phyloP scores from a whole-genome alignment of 1,140 invertebrate genomes.

The Meteorus sp. region DNA sequence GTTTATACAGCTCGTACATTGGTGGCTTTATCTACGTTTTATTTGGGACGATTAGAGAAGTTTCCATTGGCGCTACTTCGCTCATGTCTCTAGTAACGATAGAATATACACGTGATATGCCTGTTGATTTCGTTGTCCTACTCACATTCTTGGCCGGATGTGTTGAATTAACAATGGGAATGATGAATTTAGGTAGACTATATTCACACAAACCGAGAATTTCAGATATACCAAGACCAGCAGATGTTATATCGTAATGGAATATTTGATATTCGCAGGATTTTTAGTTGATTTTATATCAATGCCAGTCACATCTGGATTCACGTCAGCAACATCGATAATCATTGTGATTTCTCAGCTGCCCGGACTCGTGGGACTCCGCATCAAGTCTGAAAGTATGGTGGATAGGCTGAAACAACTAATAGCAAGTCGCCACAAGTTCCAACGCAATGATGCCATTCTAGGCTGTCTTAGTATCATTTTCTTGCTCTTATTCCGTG shows the following conservation, averaged over 20 bases:
- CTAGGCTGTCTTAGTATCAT: conserved; percentile 69
- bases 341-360: conserved; percentile 90
- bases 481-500: conserved; percentile 67
- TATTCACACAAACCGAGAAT: conserved; percentile 1
- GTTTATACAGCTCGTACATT: conserved; percentile 72
- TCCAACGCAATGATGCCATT: conserved; percentile 63
- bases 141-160: conserved; percentile 76
- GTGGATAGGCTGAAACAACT: conserved; percentile 65
- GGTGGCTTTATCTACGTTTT: conserved; percentile 83
- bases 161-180: conserved; percentile 76
- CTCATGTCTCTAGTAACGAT: conserved; percentile 80
- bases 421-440: conserved; percentile 60
- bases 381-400: conserved; percentile 65
- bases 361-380: conserved; percentile 79
- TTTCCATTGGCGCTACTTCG: conserved; percentile 87
- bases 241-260: conserved; percentile 7
- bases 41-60: conserved; percentile 88
- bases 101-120: conserved; percentile 72
- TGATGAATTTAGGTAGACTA: conserved; percentile 73
- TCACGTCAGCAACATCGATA: conserved; percentile 89
- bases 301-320: conserved; percentile 86
- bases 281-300: conserved; percentile 94
- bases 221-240: not conserved
- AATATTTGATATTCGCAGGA: conserved; percentile 62
- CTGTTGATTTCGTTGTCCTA: conserved; percentile 76